Evolutionary conservation across 53 echinoderm and acorn worm species (phyloP), one percentile per base, ranked within the genome.

Genomic region (Luidia sarsii): DNA sequence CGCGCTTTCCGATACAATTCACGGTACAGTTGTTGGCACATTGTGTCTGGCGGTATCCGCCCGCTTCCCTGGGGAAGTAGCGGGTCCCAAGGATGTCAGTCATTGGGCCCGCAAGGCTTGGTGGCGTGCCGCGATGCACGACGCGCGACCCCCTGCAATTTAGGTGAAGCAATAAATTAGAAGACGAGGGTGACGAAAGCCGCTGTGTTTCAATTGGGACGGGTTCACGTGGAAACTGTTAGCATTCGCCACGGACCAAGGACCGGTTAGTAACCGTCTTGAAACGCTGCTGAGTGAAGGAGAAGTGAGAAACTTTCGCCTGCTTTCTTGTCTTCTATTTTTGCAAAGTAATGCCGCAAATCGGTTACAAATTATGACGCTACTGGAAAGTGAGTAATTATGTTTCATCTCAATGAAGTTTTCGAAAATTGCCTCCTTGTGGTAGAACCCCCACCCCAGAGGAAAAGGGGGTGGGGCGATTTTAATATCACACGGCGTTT

Each of bases 121-220:
- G 41, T 11, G 41, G 41, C 41, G 11, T 41, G 41, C 41, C 41
- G 59, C 75, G 75, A 29, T 75, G 41, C 75, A 28, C 18, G 60
- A 29, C 32, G 29, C 28, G 49, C 22, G 72, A 28, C 15, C 33
- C 14, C 10, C 63, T 55, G 72, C 38, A 54, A 55, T 72, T 72
- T 72, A 72, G 72, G 72, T 72, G 72, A 72, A 72, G 72, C 72
- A 56, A 55, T 72, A 72, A 72, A 72, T 72, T 72, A 34, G 72
- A 55, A 34, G 36, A 36, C 10, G 32, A 56, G 52, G 72, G 72
- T 72, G 72, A 72, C 72, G 72, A 72, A 21, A 72, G 72, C 55
- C 28, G 14, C 55, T 37, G 37, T 72, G 72, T 72, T 72, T 72
- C 72, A 72, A 56, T 72, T 14, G 39, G 33, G 51, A 21, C 20